These are phyloP conservation scores for Cochlearius cochlearius DNA, from an alignment of 2,113 vertebrate genomes.

Conservation along the genomic window DNA sequence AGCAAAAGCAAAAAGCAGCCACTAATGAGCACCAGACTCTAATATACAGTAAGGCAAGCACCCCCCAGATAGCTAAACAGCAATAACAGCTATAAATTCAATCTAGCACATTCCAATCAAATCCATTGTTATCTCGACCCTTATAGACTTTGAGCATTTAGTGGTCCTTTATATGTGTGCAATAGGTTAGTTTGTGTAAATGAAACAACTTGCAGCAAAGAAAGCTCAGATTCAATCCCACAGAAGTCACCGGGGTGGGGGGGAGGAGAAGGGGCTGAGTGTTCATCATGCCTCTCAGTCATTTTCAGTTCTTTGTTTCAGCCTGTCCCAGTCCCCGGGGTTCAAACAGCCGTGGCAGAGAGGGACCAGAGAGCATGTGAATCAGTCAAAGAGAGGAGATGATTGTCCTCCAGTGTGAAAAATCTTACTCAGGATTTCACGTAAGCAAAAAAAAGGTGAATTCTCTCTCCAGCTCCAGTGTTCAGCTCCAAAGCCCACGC, in stretches of 20 bases:
- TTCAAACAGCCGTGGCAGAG: not conserved
- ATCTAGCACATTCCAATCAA: no score
- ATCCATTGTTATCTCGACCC: no score
- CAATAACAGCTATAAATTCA: no score
- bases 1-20: no score
- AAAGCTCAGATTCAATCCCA: not conserved
- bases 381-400: not conserved
- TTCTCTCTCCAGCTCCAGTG: not conserved
- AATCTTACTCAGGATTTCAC: not conserved
- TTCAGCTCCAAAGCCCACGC: not conserved
- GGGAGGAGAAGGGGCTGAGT: not conserved
- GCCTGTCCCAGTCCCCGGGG: not conserved
- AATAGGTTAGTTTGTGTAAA: not conserved
- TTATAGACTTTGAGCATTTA: not conserved
- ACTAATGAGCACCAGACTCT: no score
- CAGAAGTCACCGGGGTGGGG: fast-evolving
- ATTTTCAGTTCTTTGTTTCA: not conserved
- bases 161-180: not conserved
- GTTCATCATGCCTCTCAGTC: not conserved
- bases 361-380: not conserved
- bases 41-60: no score
- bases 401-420: not conserved
- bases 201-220: not conserved
- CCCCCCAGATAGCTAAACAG: no score
- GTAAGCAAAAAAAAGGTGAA: not conserved